Conservation (phyloP, 2,113 vertebrate genomes). For the Xyrauchen texanus region DNA sequence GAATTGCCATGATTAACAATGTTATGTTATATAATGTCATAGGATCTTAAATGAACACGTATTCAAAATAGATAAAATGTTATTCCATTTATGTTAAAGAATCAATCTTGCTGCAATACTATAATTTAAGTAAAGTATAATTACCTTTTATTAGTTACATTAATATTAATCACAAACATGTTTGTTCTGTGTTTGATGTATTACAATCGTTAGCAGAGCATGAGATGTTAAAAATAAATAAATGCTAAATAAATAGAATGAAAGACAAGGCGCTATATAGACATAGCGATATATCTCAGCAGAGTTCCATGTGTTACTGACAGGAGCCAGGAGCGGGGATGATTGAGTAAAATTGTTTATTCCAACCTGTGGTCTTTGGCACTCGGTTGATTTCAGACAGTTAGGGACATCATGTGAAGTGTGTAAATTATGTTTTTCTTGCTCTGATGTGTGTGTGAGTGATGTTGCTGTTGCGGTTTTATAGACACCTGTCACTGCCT, state of each 20-base stretch:
- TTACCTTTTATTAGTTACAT: constrained; percentile 47
- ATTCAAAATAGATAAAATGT: background rate
- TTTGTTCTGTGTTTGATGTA: too few species aligned
- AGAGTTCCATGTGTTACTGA: constrained; percentile 38
- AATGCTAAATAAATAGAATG: constrained; percentile 4
- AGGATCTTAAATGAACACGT: background rate
- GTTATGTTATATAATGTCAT: background rate
- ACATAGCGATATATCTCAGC: constrained; percentile 39
- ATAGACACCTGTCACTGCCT: constrained; percentile 55
- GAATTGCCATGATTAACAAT: background rate
- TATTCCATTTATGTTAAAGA: background rate
- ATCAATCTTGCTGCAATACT: too few species aligned
- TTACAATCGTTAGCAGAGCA: too few species aligned
- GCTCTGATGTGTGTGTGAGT: constrained; percentile 36
- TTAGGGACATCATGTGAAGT: constrained; percentile 36
- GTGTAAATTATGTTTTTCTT: constrained; percentile 42
- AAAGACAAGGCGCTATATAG: constrained; percentile 12
- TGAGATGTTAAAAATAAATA: background rate
- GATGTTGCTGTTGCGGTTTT: constrained; percentile 46
- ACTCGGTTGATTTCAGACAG: constrained; percentile 38
- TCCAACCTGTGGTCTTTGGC: background rate
- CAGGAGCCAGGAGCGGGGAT: constrained; percentile 13
- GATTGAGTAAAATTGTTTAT: background rate
- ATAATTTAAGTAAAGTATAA: too few species aligned
- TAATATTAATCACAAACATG: constrained; percentile 71